Conservation (phyloP, 2,113 vertebrate genomes). For the Trinectes maculatus region DNA sequence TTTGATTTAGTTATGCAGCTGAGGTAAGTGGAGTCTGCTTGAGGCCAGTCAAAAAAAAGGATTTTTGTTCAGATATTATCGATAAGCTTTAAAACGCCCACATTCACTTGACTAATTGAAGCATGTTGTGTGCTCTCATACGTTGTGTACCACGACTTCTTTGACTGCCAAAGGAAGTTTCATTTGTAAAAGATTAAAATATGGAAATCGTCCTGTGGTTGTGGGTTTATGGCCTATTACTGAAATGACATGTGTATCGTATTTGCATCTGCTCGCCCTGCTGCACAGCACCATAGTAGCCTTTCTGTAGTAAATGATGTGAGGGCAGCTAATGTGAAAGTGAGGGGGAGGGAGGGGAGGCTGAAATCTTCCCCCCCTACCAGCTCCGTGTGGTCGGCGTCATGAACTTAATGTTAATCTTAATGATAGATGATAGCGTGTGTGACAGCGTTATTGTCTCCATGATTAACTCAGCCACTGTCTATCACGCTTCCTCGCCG, state of each 20-base stretch:
- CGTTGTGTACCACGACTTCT: too few relatives aligned
- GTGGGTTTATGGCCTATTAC: not conserved
- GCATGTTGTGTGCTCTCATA: not conserved
- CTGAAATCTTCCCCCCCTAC: constrained; percentile 22
- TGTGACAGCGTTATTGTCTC: constrained; percentile 73
- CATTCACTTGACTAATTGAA: not conserved
- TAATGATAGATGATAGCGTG: constrained; percentile 73
- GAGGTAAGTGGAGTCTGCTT: too few relatives aligned
- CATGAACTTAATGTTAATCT: constrained; percentile 70
- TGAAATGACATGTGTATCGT: not conserved
- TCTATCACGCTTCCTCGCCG: constrained; percentile 42
- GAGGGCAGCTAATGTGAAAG: constrained; percentile 51
- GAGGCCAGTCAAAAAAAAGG: too few relatives aligned
- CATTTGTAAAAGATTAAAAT: not conserved
- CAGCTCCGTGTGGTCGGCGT: constrained; percentile 34
- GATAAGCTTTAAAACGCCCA: not conserved
- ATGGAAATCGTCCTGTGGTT: not conserved
- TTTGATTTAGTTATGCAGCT: too few relatives aligned
- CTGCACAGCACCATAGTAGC: constrained; percentile 8
- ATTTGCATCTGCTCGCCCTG: constrained; percentile 20
- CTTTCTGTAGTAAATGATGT: constrained; percentile 43
- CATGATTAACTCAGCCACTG: constrained; percentile 66
- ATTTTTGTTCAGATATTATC: too few relatives aligned
- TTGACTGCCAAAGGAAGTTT: too few relatives aligned
- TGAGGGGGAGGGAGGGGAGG: constrained; percentile 8